Evolutionary conservation across 2,113 vertebrate genomes (phyloP), one percentile per base, ranked within the genome.

Genomic region (Saguinus midas): DNA sequence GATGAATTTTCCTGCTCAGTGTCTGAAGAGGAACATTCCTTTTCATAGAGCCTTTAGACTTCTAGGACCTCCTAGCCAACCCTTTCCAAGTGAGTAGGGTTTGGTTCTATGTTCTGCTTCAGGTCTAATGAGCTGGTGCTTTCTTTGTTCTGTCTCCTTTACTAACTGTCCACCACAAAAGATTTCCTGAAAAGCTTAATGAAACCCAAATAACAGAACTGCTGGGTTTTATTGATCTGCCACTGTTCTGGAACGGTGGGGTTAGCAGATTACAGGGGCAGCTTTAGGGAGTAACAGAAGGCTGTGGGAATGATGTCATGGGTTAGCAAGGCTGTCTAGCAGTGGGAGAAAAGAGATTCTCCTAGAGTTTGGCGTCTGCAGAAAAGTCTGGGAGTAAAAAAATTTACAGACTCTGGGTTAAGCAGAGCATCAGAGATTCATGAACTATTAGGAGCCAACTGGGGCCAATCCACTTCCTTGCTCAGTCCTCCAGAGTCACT

Each of bases 111-210:
- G 94, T 52, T 93, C 78, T 27, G 57, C 40, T 93, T 91, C 55
- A 73, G 79, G 20, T 83, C 61, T 92, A 91, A 96, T 82, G 90
- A 97, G 66, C 68, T 94, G 72, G 55, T 78, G 23, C 97, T 98
- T 98, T 20, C 76, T 97, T 97, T 88, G 81, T 73, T 97, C 90
- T 90, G 64, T 97, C 98, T 98, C 91, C 73, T 97, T 87, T 96
- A 14, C 91, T 97, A 92, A 95, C 6, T 5, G 57, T 96, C 90
- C 93, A 66, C 35, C 40, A 95, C 48, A 52, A 95, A 81, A 40
- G 55, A 64, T 94, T 97, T 97, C 96, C 57, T 87, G 95, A 83
- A 92, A 97, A 98, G 66, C 76, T 97, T 97, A 66, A 91, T 78
- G 93, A 90, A 97, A 97, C 12, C 68, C 32, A 32, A 97, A 87